phyloP scores from a whole-genome alignment of 2,888 invertebrate genomes.

The Drosophila subquinaria region DNA sequence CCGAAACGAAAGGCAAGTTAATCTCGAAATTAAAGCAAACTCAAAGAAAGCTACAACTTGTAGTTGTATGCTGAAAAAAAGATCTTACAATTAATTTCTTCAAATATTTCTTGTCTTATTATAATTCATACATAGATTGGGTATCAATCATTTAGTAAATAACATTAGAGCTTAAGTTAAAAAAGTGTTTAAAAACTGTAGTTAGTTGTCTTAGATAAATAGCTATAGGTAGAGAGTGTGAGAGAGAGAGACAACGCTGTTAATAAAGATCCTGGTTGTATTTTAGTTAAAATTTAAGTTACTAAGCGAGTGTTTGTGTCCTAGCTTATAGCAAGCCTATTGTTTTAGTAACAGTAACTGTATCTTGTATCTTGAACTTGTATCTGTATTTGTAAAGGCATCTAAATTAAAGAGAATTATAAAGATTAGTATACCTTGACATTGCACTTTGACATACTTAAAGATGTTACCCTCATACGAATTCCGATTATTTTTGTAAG shows the following conservation, averaged over 20 bases:
- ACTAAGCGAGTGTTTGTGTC: conserved; percentile 67
- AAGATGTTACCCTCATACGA: background rate
- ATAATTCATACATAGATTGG: conserved; percentile 27
- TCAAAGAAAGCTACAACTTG: conserved; percentile 37
- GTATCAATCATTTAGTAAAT: conserved; percentile 35
- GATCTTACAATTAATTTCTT: conserved; percentile 37
- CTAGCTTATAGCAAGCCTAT: conserved; percentile 73
- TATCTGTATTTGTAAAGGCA: conserved; percentile 66
- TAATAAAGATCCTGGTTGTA: conserved; percentile 59
- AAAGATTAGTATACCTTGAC: conserved; percentile 70
- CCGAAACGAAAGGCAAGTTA: conserved; percentile 37
- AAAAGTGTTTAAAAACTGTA: conserved; percentile 54
- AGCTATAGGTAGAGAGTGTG: background rate
- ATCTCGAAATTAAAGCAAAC: conserved; percentile 35
- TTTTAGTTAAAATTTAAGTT: conserved; percentile 46
- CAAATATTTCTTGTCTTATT: conserved; percentile 32
- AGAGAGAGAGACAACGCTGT: conserved; percentile 59
- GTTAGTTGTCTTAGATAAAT: conserved; percentile 53
- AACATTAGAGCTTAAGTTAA: conserved; percentile 61
- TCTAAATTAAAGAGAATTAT: conserved; percentile 83
- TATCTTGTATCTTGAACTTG: conserved; percentile 52
- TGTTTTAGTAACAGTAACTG: conserved; percentile 39
- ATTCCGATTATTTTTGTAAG: background rate
- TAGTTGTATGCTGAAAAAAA: conserved; percentile 41
- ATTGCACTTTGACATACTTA: conserved; percentile 19